phyloP scores from a whole-genome alignment of 2,888 invertebrate species.

The Lochmaea capreae region DNA sequence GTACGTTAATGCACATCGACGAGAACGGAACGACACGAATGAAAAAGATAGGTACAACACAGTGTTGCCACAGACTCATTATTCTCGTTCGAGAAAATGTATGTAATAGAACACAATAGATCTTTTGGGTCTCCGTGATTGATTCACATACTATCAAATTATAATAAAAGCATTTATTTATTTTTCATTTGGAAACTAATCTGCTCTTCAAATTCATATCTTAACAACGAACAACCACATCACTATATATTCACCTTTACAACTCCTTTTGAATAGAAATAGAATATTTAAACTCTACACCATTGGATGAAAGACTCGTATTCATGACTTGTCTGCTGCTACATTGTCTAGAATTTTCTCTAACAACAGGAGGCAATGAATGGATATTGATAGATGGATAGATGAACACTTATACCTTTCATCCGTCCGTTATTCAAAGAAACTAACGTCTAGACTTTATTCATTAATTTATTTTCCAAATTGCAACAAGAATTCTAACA shows the following conservation, averaged over 20 bases:
- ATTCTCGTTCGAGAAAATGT: too few relatives aligned
- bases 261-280: not conserved
- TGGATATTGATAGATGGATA: not conserved
- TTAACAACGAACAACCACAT: not conserved
- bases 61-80: too few relatives aligned
- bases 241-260: not conserved
- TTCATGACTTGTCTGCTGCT: not conserved
- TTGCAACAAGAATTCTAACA: not conserved
- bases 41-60: too few relatives aligned
- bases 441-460: not conserved
- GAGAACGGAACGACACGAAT: too few relatives aligned
- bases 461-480: not conserved
- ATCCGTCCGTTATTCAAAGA: not conserved
- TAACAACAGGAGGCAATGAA: constrained; percentile 4
- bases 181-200: too few relatives aligned
- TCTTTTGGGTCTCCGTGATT: too few relatives aligned
- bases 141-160: too few relatives aligned
- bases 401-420: not conserved
- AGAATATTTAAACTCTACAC: not conserved
- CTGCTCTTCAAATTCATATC: too few relatives aligned
- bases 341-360: constrained; percentile 4
- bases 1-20: too few relatives aligned
- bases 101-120: too few relatives aligned
- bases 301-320: not conserved
- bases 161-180: too few relatives aligned